Evolutionary conservation across 2,888 invertebrate species (phyloP).

Genomic region (Syrphus vitripennis): DNA sequence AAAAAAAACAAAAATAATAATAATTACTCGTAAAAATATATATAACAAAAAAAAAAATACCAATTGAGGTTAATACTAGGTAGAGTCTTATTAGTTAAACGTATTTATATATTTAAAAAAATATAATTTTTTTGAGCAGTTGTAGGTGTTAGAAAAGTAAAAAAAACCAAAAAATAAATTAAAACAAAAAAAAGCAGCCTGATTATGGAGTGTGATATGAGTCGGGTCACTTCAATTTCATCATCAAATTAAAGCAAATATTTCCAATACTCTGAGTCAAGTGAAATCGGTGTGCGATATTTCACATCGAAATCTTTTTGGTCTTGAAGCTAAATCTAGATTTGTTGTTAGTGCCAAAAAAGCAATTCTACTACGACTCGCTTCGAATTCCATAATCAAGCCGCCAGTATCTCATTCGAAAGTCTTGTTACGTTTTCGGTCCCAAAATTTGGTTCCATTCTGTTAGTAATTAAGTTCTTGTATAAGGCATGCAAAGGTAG

Average conservation of each 20-base stretch:
- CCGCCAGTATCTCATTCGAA: constrained; percentile 34
- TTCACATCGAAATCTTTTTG: no score
- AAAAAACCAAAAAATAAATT: background rate
- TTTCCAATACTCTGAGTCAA: no score
- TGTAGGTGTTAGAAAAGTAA: constrained; percentile 45
- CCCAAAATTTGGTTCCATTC: constrained; percentile 40
- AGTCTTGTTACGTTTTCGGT: constrained; percentile 49
- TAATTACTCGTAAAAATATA: constrained; percentile 29
- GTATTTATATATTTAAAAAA: constrained; percentile 23
- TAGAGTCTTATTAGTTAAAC: constrained; percentile 34
- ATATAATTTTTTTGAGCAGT: constrained; percentile 45
- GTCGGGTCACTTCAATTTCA: no score
- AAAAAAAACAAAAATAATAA: no score
- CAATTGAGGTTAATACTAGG: constrained; percentile 47
- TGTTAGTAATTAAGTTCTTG: constrained; percentile 44
- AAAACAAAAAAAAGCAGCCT: constrained; percentile 25
- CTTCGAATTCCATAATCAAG: no score
- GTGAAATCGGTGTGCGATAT: no score
- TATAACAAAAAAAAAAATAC: constrained; percentile 74
- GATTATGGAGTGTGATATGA: no score
- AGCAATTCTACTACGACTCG: no score
- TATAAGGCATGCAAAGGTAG: constrained; percentile 28
- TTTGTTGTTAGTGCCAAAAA: no score
- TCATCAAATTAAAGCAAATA: no score
- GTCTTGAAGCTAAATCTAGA: no score